phyloP scores from a whole-genome alignment of 2,888 invertebrate genomes.

The Deladenus siricidicola region DNA sequence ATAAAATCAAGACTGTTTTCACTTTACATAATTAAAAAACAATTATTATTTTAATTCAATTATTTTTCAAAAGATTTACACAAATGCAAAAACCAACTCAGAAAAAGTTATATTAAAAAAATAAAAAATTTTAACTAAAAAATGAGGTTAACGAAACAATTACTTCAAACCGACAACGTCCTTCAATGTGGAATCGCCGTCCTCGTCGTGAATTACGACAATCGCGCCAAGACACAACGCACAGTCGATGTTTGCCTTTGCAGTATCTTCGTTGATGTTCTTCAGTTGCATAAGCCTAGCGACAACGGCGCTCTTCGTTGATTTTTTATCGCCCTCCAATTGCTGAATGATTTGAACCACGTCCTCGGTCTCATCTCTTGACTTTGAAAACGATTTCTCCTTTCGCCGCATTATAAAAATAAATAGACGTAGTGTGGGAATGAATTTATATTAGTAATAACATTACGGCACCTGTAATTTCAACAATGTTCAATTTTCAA shows the following conservation, averaged over 20 bases:
- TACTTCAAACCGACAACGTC: not conserved
- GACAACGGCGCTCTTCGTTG: not conserved
- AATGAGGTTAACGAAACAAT: not conserved
- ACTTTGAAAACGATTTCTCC: not conserved
- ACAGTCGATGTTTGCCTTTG: slow-evolving; percentile 6
- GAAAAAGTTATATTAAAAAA: too few relatives aligned
- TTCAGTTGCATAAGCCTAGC: slow-evolving; percentile 1
- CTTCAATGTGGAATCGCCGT: not conserved
- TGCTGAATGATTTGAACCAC: not conserved
- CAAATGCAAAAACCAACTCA: too few relatives aligned
- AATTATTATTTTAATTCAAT: too few relatives aligned
- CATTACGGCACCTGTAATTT: slow-evolving; percentile 5
- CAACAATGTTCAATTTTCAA: not conserved
- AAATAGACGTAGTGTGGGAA: not conserved
- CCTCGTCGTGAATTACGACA: not conserved
- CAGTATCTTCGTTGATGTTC: slow-evolving; percentile 6
- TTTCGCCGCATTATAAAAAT: not conserved
- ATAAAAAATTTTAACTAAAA: too few relatives aligned
- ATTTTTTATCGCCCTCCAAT: not conserved
- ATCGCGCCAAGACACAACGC: not conserved
- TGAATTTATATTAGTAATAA: slow-evolving; percentile 3
- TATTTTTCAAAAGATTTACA: too few relatives aligned
- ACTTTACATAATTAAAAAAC: not conserved
- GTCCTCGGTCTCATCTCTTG: slow-evolving; percentile 6
- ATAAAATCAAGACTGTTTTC: not conserved